A percentile compares a stretch with the other conserved stretches of the same genome.
Conservation (phyloP, 2,113 vertebrate genomes). For the Gallinago paraguaiae region DNA sequence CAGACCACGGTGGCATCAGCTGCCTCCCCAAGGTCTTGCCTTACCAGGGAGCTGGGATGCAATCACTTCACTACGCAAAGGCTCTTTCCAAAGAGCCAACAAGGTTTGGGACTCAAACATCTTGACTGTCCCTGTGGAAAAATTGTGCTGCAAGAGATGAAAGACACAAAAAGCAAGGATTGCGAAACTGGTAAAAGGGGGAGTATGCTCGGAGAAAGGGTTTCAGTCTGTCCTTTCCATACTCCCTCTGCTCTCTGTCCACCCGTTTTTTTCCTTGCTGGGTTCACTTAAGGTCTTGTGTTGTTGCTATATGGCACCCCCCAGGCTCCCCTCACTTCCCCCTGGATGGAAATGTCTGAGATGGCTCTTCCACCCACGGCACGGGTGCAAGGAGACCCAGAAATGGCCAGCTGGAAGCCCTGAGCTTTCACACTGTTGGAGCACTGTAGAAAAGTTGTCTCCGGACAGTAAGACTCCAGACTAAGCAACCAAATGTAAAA, state of each 20-base stretch:
- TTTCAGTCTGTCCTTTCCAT: neutral
- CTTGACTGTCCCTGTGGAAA: neutral
- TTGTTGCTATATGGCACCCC: neutral
- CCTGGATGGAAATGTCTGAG: neutral
- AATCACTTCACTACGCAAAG: neutral
- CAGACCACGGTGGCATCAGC: neutral
- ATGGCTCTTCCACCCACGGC: neutral
- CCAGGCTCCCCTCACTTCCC: neutral
- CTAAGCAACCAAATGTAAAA: neutral
- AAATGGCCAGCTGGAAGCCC: neutral
- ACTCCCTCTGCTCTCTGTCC: neutral
- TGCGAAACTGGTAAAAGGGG: constrained; percentile 3
- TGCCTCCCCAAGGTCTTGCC: neutral
- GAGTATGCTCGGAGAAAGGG: neutral
- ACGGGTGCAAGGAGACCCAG: neutral
- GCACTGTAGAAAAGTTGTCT: neutral
- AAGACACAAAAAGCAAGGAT: neutral
- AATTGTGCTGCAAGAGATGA: neutral
- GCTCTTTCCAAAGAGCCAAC: neutral
- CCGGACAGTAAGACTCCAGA: neutral
- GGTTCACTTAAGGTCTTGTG: neutral
- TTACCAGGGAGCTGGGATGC: neutral
- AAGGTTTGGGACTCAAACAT: neutral
- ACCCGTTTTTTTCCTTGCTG: neutral
- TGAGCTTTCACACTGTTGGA: neutral